Percentiles rank a stretch among this genome's conserved stretches.
These are phyloP conservation scores for Theretra japonica DNA, from an alignment of 2,888 invertebrate species.

Conservation along the genomic window DNA sequence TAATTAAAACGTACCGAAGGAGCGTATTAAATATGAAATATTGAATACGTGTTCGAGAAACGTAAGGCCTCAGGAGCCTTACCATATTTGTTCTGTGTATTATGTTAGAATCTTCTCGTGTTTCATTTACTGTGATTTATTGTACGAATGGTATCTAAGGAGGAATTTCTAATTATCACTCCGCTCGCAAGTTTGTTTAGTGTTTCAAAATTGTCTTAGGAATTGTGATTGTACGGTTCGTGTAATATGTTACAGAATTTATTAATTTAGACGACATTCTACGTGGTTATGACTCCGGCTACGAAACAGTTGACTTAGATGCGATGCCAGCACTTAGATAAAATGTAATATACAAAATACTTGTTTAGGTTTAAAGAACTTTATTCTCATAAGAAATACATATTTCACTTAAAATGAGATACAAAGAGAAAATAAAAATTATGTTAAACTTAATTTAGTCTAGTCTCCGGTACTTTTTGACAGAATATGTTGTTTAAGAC, in stretches of 20 bases:
- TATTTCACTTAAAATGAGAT: too few species aligned
- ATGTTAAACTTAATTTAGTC: too few species aligned
- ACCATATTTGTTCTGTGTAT: slow-evolving; percentile 12
- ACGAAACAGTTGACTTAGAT: too few species aligned
- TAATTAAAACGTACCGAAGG: slow-evolving; percentile 9
- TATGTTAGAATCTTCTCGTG: slow-evolving; percentile 8
- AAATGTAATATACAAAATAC: too few species aligned
- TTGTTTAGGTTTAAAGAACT: too few species aligned
- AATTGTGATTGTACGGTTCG: neutral
- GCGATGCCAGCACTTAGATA: too few species aligned
- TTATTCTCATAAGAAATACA: too few species aligned
- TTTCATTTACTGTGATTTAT: slow-evolving; percentile 21
- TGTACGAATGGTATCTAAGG: slow-evolving; percentile 5
- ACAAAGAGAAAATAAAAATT: too few species aligned
- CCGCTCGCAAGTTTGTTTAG: slow-evolving; percentile 9
- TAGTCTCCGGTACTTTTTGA: too few species aligned
- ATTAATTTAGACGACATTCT: neutral
- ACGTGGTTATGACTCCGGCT: too few species aligned
- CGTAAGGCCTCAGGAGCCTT: neutral
- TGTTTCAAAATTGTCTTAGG: neutral
- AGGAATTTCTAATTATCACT: slow-evolving; percentile 14
- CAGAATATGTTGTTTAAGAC: too few species aligned
- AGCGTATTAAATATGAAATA: slow-evolving; percentile 18
- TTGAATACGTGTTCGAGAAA: slow-evolving; percentile 18
- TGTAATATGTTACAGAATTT: neutral